These are phyloP conservation scores for Drosophila algonquin DNA, from an alignment of 2,888 invertebrate genomes.

Conservation along the genomic window DNA sequence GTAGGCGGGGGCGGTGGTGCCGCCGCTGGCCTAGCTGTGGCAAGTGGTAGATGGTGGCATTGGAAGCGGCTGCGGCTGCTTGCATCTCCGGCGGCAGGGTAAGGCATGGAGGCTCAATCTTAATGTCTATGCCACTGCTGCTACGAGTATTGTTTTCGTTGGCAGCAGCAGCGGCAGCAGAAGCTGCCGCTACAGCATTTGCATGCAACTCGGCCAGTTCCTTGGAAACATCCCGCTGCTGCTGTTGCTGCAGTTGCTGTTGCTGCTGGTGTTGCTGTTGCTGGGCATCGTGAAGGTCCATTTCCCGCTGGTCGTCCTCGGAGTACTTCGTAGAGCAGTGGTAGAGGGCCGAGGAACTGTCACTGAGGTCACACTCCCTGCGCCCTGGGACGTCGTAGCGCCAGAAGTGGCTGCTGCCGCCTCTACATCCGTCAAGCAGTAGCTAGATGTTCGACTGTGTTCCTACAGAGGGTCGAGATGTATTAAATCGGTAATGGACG, in stretches of 20 bases:
- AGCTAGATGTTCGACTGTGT: conserved; percentile 70
- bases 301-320: conserved; percentile 74
- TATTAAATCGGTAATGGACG: background rate
- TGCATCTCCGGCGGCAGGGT: conserved; percentile 60
- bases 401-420: conserved; percentile 53
- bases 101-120: conserved; percentile 71
- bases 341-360: conserved; percentile 66
- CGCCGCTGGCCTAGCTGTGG: conserved; percentile 72
- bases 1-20: conserved; percentile 60
- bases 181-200: conserved; percentile 59
- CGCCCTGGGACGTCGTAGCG: conserved; percentile 32
- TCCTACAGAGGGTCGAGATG: conserved; percentile 50
- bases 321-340: conserved; percentile 70
- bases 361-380: conserved; percentile 51
- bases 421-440: conserved; percentile 78
- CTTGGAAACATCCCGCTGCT: conserved; percentile 73
- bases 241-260: conserved; percentile 57
- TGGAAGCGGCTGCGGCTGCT: conserved; percentile 45
- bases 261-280: conserved; percentile 53
- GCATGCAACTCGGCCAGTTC: conserved; percentile 78
- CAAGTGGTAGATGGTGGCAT: conserved; percentile 74
- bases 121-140: conserved; percentile 72
- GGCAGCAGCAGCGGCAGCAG: conserved; percentile 36
- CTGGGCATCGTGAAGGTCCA: conserved; percentile 59
- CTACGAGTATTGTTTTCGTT: conserved; percentile 49